Percentiles rank a stretch among this genome's conserved stretches.
These are phyloP conservation scores for Poecilobothrus nobilitatus DNA, from an alignment of 2,888 invertebrate species.

Conservation along the genomic window DNA sequence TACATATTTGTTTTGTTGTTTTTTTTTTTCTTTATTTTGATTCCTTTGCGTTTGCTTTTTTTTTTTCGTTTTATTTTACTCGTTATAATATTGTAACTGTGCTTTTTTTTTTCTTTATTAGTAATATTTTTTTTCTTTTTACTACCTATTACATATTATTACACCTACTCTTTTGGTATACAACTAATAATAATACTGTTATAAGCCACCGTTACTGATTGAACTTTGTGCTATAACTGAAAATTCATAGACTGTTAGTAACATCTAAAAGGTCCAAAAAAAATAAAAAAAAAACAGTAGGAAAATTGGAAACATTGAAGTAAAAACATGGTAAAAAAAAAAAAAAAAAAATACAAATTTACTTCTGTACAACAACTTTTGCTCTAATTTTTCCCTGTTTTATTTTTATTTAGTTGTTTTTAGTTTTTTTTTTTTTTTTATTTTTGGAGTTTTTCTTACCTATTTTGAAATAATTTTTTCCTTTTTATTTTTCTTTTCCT, in stretches of 20 bases:
- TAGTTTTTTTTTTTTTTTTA: not conserved
- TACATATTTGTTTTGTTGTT: too few species aligned
- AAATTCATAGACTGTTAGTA: constrained; percentile 1
- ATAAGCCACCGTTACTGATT: not conserved
- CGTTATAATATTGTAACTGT: too few species aligned
- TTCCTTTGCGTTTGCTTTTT: not conserved
- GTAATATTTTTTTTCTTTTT: not conserved
- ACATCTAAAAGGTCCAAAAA: not conserved
- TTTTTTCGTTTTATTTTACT: not conserved
- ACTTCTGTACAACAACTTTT: constrained; percentile 3
- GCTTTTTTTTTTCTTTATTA: too few species aligned
- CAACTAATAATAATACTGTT: not conserved
- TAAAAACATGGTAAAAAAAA: not conserved
- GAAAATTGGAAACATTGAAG: not conserved
- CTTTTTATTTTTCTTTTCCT: not conserved
- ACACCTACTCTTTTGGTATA: not conserved
- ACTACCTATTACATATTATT: too few species aligned
- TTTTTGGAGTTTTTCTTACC: not conserved
- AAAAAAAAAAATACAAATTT: not conserved
- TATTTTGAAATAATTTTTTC: not conserved
- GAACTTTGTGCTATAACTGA: constrained; percentile 6
- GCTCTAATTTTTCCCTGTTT: constrained; percentile 6
- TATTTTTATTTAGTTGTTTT: not conserved
- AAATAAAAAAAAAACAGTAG: not conserved
- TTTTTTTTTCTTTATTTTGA: too few species aligned